These are phyloP conservation scores for Mionectes macconnelli DNA, from an alignment of 2,113 vertebrate species.

Conservation along the genomic window DNA sequence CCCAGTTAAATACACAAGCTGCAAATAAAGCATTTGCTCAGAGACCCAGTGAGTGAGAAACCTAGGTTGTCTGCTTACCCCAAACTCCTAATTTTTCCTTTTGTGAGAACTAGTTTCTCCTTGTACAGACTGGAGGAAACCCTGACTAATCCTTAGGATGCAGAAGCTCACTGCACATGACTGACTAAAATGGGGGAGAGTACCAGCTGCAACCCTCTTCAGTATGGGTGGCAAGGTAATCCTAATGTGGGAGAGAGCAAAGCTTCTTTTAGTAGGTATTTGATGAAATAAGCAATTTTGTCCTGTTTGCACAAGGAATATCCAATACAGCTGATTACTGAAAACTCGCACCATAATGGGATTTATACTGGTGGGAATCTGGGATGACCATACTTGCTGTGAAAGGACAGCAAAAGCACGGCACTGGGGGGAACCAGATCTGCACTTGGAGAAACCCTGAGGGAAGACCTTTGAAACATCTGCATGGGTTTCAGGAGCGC, in stretches of 20 bases:
- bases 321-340: background rate
- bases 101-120: background rate
- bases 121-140: background rate
- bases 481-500: background rate
- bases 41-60: background rate
- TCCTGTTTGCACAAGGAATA: background rate
- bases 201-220: background rate
- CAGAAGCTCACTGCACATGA: background rate
- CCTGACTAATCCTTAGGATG: accelerated
- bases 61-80: background rate
- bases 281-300: background rate
- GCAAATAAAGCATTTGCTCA: background rate
- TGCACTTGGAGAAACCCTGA: background rate
- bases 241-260: background rate
- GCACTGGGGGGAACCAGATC: background rate
- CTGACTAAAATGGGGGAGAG: background rate
- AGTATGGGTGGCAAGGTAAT: background rate
- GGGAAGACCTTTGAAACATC: background rate
- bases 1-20: background rate
- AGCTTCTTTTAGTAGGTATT: background rate
- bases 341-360: accelerated
- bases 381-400: accelerated
- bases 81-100: background rate
- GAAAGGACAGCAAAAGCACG: background rate
- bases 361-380: background rate